Evolutionary conservation across 2,113 vertebrate genomes (phyloP).

Genomic region (Triplophysa siluroides): DNA sequence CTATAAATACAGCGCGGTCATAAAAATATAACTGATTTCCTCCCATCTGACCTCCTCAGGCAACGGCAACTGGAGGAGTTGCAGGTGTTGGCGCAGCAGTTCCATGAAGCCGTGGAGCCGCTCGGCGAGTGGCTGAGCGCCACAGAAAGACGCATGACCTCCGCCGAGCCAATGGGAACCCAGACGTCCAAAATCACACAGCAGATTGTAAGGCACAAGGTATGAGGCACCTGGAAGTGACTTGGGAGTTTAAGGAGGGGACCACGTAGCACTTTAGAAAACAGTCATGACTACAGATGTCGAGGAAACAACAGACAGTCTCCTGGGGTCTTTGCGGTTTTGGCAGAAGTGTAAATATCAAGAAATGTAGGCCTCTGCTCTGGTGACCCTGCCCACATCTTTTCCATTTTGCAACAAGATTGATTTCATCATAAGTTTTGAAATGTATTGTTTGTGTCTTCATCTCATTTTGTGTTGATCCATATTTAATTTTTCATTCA

Average conservation of each 20-base stretch:
- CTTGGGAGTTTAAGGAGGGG: not conserved
- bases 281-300: not conserved
- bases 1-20: not conserved
- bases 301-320: not conserved
- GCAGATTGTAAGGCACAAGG: conserved; percentile 94
- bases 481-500: conserved; percentile 2
- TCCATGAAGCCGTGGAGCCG: conserved; percentile 94
- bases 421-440: too few relatives aligned
- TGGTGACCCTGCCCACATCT: not conserved
- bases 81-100: conserved; percentile 91
- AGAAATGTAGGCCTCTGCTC: not conserved
- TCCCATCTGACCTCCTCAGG: conserved; percentile 65
- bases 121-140: conserved; percentile 91
- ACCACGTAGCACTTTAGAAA: not conserved
- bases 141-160: conserved; percentile 91
- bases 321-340: conserved; percentile 3
- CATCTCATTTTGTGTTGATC: conserved; percentile 34
- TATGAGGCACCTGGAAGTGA: conserved; percentile 44
- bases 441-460: conserved; percentile 27
- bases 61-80: conserved; percentile 95
- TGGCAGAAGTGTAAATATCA: not conserved
- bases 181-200: conserved; percentile 96
- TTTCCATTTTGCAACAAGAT: conserved; percentile 21
- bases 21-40: conserved; percentile 20
- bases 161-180: conserved; percentile 94